Base-by-base conservation (phyloP, 2,113 vertebrate genomes). In the Galemys pyrenaicus region DNA sequence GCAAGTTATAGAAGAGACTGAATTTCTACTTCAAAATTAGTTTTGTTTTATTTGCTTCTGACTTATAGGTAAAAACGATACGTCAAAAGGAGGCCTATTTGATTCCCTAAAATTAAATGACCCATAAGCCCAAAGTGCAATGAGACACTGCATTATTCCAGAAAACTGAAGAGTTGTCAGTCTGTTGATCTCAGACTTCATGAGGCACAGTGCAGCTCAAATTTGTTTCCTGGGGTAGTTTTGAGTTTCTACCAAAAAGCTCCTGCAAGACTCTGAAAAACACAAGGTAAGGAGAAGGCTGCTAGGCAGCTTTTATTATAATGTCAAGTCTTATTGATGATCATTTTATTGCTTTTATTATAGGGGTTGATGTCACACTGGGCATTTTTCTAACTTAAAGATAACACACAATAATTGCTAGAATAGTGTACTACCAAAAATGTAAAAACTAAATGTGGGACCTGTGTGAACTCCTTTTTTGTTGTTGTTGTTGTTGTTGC, bases 331-430 rank as follows among this genome's bases (percentile, higher is more conserved):
- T 86, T 46, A 79, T 11, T 87, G 17, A 82, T 35, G 28, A 60
- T 93, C 74, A 74, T 75, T 91, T 87, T 30, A 26, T 60, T 80
- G n/a, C 10, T 94, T 87, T 85, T 84, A 80, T 87, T 87, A 89
- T 60, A 92, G 44, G 39, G 15, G 12, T 44, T 58, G 30, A 1
- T 54, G 12, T 82, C 67, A 56, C 41, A 49, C 41, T 3, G 9
- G 26, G 75, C 16, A 79, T 80, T 54, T 71, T 58, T 81, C 94
- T 93, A 17, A 70, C 44, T 54, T 93, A n/a, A 92, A 94, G 10
- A 11, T 39, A 95, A 44, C 24, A 94, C 17, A 26, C 20, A 82
- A 12, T 89, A 75, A 75, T 46, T 68, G 39, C 39, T 70, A 82
- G 5, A 15, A 89, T 26, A n/a, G 8, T 35, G 28, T 68, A 35